phyloP scores from a whole-genome alignment of 92 coral and sea anemone species.

The Parazoanthus swiftii region DNA sequence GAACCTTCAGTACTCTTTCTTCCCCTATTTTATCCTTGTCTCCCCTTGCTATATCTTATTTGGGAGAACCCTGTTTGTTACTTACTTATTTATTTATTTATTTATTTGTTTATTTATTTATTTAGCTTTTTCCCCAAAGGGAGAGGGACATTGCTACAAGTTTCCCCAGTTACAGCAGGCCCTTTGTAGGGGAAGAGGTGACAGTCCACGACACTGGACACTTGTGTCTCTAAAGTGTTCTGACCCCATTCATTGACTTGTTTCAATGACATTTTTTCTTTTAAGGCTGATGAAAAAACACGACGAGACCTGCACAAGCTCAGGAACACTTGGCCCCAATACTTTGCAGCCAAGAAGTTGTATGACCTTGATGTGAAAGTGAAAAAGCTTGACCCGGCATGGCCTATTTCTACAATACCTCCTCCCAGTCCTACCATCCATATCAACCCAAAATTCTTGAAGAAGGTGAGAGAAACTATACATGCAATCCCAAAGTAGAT shows the following conservation, averaged over 20 bases:
- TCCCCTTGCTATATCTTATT: too few relatives aligned
- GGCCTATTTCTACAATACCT: constrained; percentile 89
- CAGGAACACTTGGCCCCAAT: constrained; percentile 92
- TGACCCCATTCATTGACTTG: not conserved
- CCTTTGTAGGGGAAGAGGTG: too few relatives aligned
- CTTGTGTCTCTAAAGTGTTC: not conserved
- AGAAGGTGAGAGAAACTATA: constrained; percentile 58
- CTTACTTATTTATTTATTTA: too few relatives aligned
- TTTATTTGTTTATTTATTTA: too few relatives aligned
- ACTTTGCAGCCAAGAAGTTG: constrained; percentile 78
- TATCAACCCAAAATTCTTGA: constrained; percentile 90
- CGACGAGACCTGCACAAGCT: constrained; percentile 91
- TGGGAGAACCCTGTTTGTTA: too few relatives aligned
- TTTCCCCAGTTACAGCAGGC: too few relatives aligned
- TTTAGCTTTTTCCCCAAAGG: too few relatives aligned
- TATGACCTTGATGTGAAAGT: constrained; percentile 89
- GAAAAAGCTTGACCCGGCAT: constrained; percentile 83
- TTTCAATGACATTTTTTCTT: not conserved
- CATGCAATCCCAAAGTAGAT: too few relatives aligned
- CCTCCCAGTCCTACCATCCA: constrained; percentile 98
- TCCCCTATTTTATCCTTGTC: too few relatives aligned
- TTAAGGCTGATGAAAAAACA: constrained; percentile 91
- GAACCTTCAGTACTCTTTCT: too few relatives aligned
- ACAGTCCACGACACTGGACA: too few relatives aligned
- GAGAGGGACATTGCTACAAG: too few relatives aligned